These are phyloP conservation scores for Spermophilus dauricus DNA, from an alignment of 2,113 vertebrate species.

Conservation along the genomic window DNA sequence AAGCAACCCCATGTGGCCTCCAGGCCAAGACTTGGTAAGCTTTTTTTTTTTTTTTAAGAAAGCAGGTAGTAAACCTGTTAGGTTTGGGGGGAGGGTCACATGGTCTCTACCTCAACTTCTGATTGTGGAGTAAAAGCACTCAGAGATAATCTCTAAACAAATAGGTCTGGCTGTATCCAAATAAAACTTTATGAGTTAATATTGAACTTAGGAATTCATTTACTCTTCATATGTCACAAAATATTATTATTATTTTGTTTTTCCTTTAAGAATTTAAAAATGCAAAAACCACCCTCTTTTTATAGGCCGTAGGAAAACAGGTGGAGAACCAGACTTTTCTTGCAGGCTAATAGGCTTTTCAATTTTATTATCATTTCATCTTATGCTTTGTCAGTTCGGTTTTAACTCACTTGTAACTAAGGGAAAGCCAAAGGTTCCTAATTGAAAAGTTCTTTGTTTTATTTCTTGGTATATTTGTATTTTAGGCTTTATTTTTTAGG, in stretches of 20 bases:
- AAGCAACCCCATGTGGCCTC: background rate
- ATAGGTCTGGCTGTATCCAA: background rate
- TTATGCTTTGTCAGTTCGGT: background rate
- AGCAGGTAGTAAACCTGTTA: background rate
- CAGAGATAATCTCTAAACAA: background rate
- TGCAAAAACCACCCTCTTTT: background rate
- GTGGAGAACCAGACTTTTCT: background rate
- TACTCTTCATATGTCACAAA: background rate
- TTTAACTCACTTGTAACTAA: background rate
- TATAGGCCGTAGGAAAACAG: background rate
- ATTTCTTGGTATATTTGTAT: background rate
- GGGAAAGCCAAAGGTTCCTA: conserved; percentile 8
- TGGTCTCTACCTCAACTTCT: background rate
- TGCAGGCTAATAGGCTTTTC: background rate
- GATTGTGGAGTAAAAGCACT: too few species aligned
- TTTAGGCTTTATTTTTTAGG: background rate
- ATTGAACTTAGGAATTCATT: background rate
- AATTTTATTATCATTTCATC: background rate
- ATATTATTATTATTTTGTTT: background rate
- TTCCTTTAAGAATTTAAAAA: background rate
- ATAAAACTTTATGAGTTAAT: too few species aligned
- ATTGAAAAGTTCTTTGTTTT: background rate
- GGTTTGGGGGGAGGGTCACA: background rate
- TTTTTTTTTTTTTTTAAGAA: background rate
- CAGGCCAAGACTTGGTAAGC: too few species aligned